Conservation (phyloP, 2,797 vertebrate species). For the Clangula hyemalis region DNA sequence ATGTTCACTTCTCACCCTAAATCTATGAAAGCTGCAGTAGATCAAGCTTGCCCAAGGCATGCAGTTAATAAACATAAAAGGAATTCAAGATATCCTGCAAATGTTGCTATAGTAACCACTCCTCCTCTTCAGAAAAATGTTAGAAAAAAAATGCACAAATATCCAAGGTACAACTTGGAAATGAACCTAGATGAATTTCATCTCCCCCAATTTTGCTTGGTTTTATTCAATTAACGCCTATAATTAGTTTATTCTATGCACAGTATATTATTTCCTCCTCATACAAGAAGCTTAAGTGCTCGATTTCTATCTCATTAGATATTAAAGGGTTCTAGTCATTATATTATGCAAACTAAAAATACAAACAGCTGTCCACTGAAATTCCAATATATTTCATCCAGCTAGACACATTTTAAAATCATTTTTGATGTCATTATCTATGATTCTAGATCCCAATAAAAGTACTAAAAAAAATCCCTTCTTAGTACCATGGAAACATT, state of each 20-base stretch:
- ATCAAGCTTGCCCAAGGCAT: neutral
- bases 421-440: conserved; percentile 9
- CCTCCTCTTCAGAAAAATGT: conserved; percentile 29
- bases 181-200: neutral
- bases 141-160: conserved; percentile 37
- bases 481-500: neutral
- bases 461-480: conserved; percentile 12
- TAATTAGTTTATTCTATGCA: neutral
- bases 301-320: neutral
- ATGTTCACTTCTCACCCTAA: neutral
- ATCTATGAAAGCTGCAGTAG: neutral
- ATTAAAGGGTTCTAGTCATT: neutral
- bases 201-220: neutral
- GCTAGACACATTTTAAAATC: neutral
- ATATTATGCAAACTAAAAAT: conserved; percentile 14
- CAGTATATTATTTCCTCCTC: neutral
- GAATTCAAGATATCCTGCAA: neutral
- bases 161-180: neutral
- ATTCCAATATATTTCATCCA: neutral
- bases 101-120: conserved; percentile 66
- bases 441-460: conserved; percentile 12
- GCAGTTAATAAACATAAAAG: neutral
- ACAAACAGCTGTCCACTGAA: neutral
- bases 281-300: neutral
- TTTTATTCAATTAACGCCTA: neutral